These are phyloP conservation scores for Cyprinodon variegatus DNA, from an alignment of 2,113 vertebrate genomes.

Conservation along the genomic window DNA sequence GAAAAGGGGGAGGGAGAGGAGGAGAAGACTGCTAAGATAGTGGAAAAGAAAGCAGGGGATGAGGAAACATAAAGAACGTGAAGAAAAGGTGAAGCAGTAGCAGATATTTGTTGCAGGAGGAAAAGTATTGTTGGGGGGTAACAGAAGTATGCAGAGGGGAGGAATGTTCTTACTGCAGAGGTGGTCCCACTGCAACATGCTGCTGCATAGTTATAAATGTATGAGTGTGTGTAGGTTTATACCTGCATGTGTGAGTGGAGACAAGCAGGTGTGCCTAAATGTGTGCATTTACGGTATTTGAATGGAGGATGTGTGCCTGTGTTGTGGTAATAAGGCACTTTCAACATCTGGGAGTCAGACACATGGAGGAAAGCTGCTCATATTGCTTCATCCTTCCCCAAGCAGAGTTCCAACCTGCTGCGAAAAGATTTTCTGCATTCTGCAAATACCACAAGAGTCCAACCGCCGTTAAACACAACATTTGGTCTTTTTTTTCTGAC, in stretches of 20 bases:
- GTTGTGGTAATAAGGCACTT: slow-evolving; percentile 38
- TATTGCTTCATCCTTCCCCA: slow-evolving; percentile 50
- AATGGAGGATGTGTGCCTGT: slow-evolving; percentile 21
- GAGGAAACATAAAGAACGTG: slow-evolving; percentile 16
- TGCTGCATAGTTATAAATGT: slow-evolving; percentile 54
- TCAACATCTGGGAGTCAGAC: slow-evolving; percentile 60
- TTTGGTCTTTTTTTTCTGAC: slow-evolving; percentile 40
- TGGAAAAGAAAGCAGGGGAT: slow-evolving; percentile 15
- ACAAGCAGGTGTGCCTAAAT: slow-evolving; percentile 52
- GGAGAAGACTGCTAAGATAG: slow-evolving; percentile 18
- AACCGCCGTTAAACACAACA: neutral
- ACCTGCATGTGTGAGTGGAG: slow-evolving; percentile 23
- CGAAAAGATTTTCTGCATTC: slow-evolving; percentile 61
- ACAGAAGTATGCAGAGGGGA: slow-evolving; percentile 41
- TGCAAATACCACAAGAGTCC: slow-evolving; percentile 57
- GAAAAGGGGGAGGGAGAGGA: neutral
- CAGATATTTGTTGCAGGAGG: slow-evolving; percentile 33
- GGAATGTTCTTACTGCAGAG: slow-evolving; percentile 71
- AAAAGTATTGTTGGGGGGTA: neutral
- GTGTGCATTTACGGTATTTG: slow-evolving; percentile 33
- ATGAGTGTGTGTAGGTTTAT: slow-evolving; percentile 11
- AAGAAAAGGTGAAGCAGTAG: slow-evolving; percentile 30
- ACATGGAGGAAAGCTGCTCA: slow-evolving; percentile 50
- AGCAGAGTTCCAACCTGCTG: slow-evolving; percentile 66
- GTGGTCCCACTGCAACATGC: slow-evolving; percentile 71